These are phyloP conservation scores for Vombatus ursinus DNA, from an alignment of 2,113 vertebrate genomes.

Conservation along the genomic window DNA sequence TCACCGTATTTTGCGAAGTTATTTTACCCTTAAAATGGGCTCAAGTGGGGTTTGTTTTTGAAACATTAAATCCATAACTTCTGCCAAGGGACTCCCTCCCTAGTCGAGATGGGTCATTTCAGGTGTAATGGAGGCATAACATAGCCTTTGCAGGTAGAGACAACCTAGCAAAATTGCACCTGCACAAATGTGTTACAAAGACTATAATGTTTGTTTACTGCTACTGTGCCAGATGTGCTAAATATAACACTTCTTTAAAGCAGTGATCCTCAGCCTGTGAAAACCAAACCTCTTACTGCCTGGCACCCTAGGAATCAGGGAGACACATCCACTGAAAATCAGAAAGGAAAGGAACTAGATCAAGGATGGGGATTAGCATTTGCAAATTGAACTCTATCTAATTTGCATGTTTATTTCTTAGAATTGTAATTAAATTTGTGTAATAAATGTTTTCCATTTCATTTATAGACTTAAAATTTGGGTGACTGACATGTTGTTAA, in stretches of 20 bases:
- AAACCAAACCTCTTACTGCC: constrained; percentile 62
- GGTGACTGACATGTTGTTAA: constrained; percentile 72
- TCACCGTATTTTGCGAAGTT: constrained; percentile 53
- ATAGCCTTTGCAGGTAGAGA: constrained; percentile 42
- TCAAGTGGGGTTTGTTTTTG: constrained; percentile 49
- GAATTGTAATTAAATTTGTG: constrained; percentile 80
- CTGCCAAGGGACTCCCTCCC: constrained; percentile 53
- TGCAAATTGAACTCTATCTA: constrained; percentile 74
- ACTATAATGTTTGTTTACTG: constrained; percentile 69
- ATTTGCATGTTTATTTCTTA: constrained; percentile 80
- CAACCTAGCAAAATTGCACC: constrained; percentile 56
- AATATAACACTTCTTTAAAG: constrained; percentile 69
- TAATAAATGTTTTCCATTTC: constrained; percentile 80
- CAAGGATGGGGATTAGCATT: constrained; percentile 68
- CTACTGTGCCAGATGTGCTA: constrained; percentile 67
- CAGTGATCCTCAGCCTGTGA: constrained; percentile 68
- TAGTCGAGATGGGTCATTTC: constrained; percentile 61
- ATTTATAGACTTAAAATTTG: constrained; percentile 75
- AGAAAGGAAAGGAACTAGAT: constrained; percentile 31
- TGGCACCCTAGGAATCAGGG: constrained; percentile 61
- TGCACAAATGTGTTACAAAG: constrained; percentile 66
- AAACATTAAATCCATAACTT: constrained; percentile 64
- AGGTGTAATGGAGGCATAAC: constrained; percentile 52
- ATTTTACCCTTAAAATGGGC: constrained; percentile 30
- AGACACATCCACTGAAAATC: constrained; percentile 45